Base-by-base conservation (phyloP, 2,888 invertebrate species). In the Diaphora mendica region DNA sequence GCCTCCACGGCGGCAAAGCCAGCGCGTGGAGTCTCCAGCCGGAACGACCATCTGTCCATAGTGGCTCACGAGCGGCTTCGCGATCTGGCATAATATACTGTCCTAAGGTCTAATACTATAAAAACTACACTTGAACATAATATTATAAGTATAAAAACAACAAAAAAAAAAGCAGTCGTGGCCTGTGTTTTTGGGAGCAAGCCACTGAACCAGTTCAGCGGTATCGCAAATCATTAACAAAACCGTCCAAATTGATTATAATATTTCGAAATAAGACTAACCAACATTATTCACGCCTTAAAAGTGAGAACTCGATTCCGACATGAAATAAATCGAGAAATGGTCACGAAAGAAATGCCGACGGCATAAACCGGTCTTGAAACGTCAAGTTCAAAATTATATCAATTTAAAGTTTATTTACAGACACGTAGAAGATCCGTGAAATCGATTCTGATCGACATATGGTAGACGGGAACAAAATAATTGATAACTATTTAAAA, bases 401-500 rank as follows among this genome's bases (percentile, higher is more conserved):
- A 73, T 75, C 51, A 72, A 59, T 75, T 71, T 59, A 71, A 76
- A 77, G 71, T 73, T 74, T 70, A 70, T 64, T 75, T 77, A 79
- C 74, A 78, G 72, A 77, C 65, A 72, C 39, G 30, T 70, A 64
- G 65, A 55, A 65, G 67, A 79, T 64, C 70, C 80, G 73, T 76
- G 74, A 79, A 82, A 83, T 84, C 75, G 79, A 82, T 84, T 76
- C 76, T 75, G 78, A 82, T 78, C 75, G 73, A 76, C 85, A 87
- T 85, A 84, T 86, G 87, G 79, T 68, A 64, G 72, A 76, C 80
- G 79, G 78, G 75, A 82, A 82, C 79, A 83, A 82, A 79, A 76
- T 72, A 79, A 86, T 86, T 83, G 87, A 88, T 89, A 88, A 88
- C 80, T 88, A 89, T 90, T 89, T 84, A 86, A 88, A 77, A 86